Base-by-base conservation (phyloP, 2,797 vertebrate genomes). In the Lepus townsendii region DNA sequence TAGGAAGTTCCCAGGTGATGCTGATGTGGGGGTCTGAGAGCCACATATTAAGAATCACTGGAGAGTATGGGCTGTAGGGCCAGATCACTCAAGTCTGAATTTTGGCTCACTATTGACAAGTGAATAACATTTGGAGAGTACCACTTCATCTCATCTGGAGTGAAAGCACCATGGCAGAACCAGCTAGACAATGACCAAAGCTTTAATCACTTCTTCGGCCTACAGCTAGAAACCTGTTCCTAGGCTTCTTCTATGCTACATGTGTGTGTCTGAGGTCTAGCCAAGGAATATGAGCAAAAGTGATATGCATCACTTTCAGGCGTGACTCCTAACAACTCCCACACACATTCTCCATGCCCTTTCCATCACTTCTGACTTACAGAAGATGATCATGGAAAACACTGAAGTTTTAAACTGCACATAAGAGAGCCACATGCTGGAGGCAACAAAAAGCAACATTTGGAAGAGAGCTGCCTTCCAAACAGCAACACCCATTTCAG, bases 391-490 rank as follows among this genome's bases (percentile, higher is more conserved):
- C 26, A 79, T 85, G 65, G 47, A 38, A 92, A 95, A 85, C 24
- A 63, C 88, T 17, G 7, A 90, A 82, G 38, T 26, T 78, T 14
- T n/a, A 79, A 76, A 54, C 27, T 90, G 62, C 96, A 91, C 32
- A 86, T 22, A 83, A 52, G n/a, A 91, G 50, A 95, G 32, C 3
- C n/a, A 35, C 3, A 82, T 92, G 38, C 92, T 42, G 52, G 57
- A 94, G 79, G 27, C n/a, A 89, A 63, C n/a, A 78, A 86, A 69
- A 96, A 94, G 19, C 6, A 93, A 92, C 11, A 88, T 26, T 78
- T 92, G 62, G 83, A 93, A 84, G 68, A 95, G 63, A 93, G 75
- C 38, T 69, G 30, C 26, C 32, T 19, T 22, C 27, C 65, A 85
- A 91, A 94, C 9, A 92, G 32, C n/a, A 79, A 73, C 20, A 87